phyloP scores from a whole-genome alignment of 2,888 invertebrate species.

The Polymixis lichenea region DNA sequence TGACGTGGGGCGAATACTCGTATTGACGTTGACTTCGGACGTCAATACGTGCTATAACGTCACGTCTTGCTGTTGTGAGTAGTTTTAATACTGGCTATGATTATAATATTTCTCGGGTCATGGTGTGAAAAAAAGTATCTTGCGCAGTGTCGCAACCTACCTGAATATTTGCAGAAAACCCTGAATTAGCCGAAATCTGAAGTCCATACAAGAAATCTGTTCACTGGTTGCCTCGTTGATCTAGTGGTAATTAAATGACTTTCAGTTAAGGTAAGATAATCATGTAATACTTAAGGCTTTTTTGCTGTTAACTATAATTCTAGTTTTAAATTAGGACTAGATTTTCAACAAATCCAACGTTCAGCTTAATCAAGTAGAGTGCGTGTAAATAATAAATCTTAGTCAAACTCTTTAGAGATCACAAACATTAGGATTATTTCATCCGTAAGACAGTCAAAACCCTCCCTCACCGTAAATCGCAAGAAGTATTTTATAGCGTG shows the following conservation, averaged over 20 bases:
- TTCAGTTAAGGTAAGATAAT: slow-evolving; percentile 35
- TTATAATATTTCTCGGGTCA: slow-evolving; percentile 2
- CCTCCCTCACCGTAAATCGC: slow-evolving; percentile 35
- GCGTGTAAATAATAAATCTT: slow-evolving; percentile 6
- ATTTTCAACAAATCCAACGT: slow-evolving; percentile 3
- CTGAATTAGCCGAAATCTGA: slow-evolving; percentile 14
- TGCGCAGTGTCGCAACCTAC: slow-evolving; percentile 4
- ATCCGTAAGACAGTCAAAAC: slow-evolving; percentile 21
- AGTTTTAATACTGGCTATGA: slow-evolving; percentile 26
- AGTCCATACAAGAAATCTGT: neutral
- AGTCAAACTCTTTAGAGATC: slow-evolving; percentile 17
- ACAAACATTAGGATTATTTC: slow-evolving; percentile 16
- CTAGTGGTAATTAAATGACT: slow-evolving; percentile 34
- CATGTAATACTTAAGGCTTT: slow-evolving; percentile 29
- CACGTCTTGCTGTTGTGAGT: slow-evolving; percentile 51
- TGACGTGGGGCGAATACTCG: slow-evolving; percentile 42
- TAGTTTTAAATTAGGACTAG: slow-evolving; percentile 27
- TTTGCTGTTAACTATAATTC: slow-evolving; percentile 5
- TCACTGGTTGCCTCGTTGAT: slow-evolving; percentile 23
- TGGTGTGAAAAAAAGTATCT: neutral
- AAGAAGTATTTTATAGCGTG: slow-evolving; percentile 58
- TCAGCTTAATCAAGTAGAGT: slow-evolving; percentile 17
- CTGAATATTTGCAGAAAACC: slow-evolving; percentile 39
- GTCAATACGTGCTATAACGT: slow-evolving; percentile 34
- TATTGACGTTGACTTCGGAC: slow-evolving; percentile 42